phyloP scores from a whole-genome alignment of 2,113 vertebrate genomes.

The Bubalus kerabau region DNA sequence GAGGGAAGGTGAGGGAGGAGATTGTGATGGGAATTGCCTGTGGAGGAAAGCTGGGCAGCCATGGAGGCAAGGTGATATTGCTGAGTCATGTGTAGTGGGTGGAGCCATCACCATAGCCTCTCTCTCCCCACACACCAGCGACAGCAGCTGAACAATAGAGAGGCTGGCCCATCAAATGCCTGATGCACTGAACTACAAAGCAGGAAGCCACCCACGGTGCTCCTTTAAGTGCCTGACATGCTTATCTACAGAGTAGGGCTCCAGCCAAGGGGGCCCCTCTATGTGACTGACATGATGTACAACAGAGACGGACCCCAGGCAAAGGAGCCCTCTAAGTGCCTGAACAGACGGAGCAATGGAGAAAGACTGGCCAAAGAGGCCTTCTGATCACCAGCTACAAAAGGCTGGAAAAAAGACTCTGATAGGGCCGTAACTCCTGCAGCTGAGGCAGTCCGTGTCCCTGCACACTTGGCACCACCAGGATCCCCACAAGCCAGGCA shows the following conservation, averaged over 20 bases:
- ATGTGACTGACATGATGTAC: neutral
- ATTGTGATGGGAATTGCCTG: neutral
- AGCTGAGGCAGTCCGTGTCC: fast-evolving
- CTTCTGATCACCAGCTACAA: neutral
- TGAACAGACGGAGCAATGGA: fast-evolving
- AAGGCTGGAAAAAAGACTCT: neutral
- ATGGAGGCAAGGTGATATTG: neutral
- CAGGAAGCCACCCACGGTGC: neutral
- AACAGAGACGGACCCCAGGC: neutral
- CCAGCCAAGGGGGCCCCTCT: neutral
- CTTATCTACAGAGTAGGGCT: neutral
- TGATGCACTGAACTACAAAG: neutral
- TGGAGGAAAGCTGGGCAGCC: neutral
- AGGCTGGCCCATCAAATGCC: neutral
- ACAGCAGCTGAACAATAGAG: neutral
- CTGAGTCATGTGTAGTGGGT: neutral
- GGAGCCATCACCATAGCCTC: neutral
- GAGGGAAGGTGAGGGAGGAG: neutral
- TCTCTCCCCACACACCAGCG: neutral
- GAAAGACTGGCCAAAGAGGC: neutral
- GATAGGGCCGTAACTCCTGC: neutral
- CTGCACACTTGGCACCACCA: neutral
- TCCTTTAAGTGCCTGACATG: neutral
- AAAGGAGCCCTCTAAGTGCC: neutral
- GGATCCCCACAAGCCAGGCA: neutral